Evolutionary conservation across 2,888 invertebrate species (phyloP).

Genomic region (Nymphalis urticae): DNA sequence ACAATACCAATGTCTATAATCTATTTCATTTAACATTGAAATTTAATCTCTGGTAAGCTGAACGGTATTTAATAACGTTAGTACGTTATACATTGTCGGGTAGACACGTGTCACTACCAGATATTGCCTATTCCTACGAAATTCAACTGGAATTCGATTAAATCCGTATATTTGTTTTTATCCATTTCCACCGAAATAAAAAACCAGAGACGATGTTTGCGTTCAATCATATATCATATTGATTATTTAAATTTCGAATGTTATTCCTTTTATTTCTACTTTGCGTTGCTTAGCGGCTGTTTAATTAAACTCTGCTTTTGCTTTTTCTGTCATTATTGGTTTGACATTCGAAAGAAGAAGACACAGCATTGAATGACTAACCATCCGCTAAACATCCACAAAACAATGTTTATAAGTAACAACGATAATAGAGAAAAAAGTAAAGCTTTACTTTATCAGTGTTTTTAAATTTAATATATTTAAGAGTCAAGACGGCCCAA

Average conservation of each 20-base stretch:
- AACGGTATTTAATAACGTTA: background rate
- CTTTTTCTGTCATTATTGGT: no score
- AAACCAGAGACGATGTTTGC: background rate
- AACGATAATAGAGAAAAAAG: no score
- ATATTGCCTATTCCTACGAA: constrained; percentile 18
- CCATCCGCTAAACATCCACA: no score
- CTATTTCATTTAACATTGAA: background rate
- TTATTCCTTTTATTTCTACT: background rate
- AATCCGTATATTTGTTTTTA: constrained; percentile 1
- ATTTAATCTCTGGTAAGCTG: background rate
- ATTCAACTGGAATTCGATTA: constrained; percentile 4
- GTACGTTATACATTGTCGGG: background rate
- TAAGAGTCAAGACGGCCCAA: no score
- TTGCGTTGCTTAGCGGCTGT: no score
- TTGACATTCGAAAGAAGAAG: no score
- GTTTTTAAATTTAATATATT: no score
- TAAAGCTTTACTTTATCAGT: no score
- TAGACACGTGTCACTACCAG: constrained; percentile 20
- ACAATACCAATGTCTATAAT: background rate
- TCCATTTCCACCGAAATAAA: background rate
- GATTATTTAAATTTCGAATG: background rate
- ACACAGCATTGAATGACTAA: no score
- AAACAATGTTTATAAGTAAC: no score
- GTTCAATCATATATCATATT: background rate
- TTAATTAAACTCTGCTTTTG: no score